Conservation (phyloP, 2,888 invertebrate genomes). For the Drosophila kambysellisi region DNA sequence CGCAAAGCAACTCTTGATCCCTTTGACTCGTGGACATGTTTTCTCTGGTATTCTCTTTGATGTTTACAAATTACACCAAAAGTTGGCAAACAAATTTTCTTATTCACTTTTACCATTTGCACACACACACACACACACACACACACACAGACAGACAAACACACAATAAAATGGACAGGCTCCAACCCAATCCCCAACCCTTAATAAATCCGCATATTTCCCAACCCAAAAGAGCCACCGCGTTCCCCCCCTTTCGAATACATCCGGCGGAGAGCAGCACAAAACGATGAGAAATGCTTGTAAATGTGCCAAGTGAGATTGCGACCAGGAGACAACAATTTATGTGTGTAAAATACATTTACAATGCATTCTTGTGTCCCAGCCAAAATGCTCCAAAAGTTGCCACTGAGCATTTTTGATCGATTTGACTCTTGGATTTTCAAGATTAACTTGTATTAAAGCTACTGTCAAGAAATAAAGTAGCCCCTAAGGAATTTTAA, state of each 20-base stretch:
- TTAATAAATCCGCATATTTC: constrained; percentile 5
- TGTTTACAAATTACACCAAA: constrained; percentile 81
- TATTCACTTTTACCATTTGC: constrained; percentile 77
- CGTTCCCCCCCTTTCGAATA: not conserved
- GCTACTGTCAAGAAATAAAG: not conserved
- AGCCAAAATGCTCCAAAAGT: constrained; percentile 57
- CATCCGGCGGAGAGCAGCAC: not conserved
- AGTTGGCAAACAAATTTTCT: constrained; percentile 80
- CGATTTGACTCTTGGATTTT: constrained; percentile 55
- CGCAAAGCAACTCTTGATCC: constrained; percentile 81
- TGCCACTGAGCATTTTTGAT: constrained; percentile 36
- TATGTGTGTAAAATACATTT: constrained; percentile 62
- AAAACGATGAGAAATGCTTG: constrained; percentile 40
- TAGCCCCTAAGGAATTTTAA: no score
- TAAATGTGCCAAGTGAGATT: constrained; percentile 72
- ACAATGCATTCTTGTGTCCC: constrained; percentile 65
- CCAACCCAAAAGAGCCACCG: not conserved
- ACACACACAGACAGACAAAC: constrained; percentile 57
- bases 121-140: constrained; percentile 64
- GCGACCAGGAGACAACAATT: constrained; percentile 64
- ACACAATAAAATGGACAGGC: constrained; percentile 66
- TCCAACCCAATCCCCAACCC: constrained; percentile 11
- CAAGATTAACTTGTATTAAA: constrained; percentile 10
- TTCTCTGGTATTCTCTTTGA: constrained; percentile 78
- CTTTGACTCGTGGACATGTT: constrained; percentile 80